Conservation (phyloP, 1,140 invertebrate genomes). For the Babylonia areolata region DNA sequence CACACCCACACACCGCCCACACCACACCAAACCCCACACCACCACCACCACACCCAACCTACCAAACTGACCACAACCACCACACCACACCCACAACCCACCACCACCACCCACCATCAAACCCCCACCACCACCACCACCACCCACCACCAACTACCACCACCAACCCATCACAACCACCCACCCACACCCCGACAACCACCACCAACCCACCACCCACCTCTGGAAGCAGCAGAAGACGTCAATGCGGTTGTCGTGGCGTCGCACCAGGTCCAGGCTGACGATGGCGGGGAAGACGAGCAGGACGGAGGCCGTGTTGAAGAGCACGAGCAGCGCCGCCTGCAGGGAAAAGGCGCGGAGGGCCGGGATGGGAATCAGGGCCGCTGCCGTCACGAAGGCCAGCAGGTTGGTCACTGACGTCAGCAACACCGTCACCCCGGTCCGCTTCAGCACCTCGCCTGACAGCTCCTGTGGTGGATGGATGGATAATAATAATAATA, state of each 20-base stretch:
- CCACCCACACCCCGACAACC: too few species aligned
- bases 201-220: conserved; percentile 40
- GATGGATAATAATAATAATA: too few species aligned
- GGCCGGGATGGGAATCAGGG: conserved; percentile 95
- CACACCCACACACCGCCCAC: too few species aligned
- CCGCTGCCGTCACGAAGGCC: conserved; percentile 86
- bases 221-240: conserved; percentile 85
- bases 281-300: conserved; percentile 96
- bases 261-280: conserved; percentile 89
- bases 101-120: too few species aligned
- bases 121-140: too few species aligned
- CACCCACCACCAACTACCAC: too few species aligned
- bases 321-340: conserved; percentile 90
- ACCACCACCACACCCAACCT: too few species aligned
- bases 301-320: conserved; percentile 91
- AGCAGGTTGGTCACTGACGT: conserved; percentile 90
- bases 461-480: conserved; percentile 88
- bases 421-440: conserved; percentile 89
- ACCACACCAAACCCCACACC: too few species aligned
- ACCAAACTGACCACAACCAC: too few species aligned
- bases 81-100: too few species aligned
- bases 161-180: too few species aligned
- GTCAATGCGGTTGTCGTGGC: conserved; percentile 85
- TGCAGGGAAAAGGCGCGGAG: conserved; percentile 93
- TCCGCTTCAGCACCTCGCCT: conserved; percentile 89